phyloP scores from a whole-genome alignment of 2,888 invertebrate species.

The Cataglyphis rosenhaueri region DNA sequence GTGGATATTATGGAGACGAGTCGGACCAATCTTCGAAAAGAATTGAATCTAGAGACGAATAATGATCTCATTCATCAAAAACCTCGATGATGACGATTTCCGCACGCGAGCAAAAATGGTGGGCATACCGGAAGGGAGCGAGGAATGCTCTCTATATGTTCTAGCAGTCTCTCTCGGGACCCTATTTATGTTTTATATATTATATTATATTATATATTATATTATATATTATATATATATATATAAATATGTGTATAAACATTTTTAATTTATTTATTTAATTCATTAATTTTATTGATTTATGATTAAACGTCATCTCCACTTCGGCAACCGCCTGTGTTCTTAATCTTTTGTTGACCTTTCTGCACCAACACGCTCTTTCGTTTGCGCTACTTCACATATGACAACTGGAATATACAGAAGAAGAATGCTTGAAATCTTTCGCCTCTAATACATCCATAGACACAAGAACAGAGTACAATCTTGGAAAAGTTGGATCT shows the following conservation, averaged over 20 bases:
- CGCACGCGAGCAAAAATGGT: slow-evolving; percentile 38
- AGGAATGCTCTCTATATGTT: slow-evolving; percentile 80
- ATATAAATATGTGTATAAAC: slow-evolving; percentile 82
- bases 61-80: slow-evolving; percentile 65
- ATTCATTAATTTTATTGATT: slow-evolving; percentile 85
- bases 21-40: neutral
- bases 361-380: slow-evolving; percentile 64
- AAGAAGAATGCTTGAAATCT: slow-evolving; percentile 19
- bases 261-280: slow-evolving; percentile 85
- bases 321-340: slow-evolving; percentile 77
- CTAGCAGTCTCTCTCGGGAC: slow-evolving; percentile 84
- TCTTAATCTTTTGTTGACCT: slow-evolving; percentile 65
- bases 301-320: slow-evolving; percentile 84
- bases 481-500: neutral
- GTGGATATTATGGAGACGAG: neutral
- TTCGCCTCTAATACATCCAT: slow-evolving; percentile 1
- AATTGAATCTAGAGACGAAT: slow-evolving; percentile 37
- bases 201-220: slow-evolving; percentile 81
- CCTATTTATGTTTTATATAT: slow-evolving; percentile 85
- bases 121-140: slow-evolving; percentile 67
- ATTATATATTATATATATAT: slow-evolving; percentile 55
- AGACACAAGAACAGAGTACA: neutral
- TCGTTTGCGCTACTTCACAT: slow-evolving; percentile 49
- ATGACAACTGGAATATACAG: neutral
- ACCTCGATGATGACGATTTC: slow-evolving; percentile 70